Evolutionary conservation across 92 coral and sea anemone genomes (phyloP), one percentile per base, ranked within the genome.

Genomic region (Phenganax marumi): DNA sequence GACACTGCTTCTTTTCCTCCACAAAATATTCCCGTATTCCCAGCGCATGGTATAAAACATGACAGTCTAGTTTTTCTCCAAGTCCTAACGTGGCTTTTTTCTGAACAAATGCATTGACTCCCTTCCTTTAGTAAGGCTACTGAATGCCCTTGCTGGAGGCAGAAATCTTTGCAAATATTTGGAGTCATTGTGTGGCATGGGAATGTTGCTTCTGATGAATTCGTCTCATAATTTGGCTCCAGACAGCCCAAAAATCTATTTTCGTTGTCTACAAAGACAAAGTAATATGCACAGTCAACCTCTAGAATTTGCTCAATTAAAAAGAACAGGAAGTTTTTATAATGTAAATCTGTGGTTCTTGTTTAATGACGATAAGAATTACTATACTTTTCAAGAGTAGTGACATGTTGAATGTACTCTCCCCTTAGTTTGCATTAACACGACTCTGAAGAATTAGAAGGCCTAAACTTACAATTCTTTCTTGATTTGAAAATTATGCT

Each of bases 1-100:
- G 81, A 76, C 24, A 54, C 55, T 25, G 81, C 39, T 56, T 76
- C 52, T 48, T 55, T 76, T n/a, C 81, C 81, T 13, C 81, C 81
- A 39, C 81, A 76, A 39, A 76, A 56, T 68, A 1, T 76, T 39
- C 6, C 48, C 16, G 57, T 52, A 8, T 76, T 24, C 21, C 81
- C 81, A 18, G 50, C 7, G 12, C 81, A 76, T 22, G 68, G 81
- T 8, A 56, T 56, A 8, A 50, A 58, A 56, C 81, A 76, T 17
- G 68, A 54, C 18, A 22, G 57, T 24, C 18, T 54, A 10, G 8
- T 55, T 56, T 48, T 56, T 18, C 8, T 4, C 81, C 81, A 76
- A 9, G 18, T 3, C 52, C 18, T 57, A 8, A 39, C 69, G 24
- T 54, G 51, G 22, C 52, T 24, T 7, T 25, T 18, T 56, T 76